phyloP scores from a whole-genome alignment of 2,888 invertebrate species.

The Thera britannica region DNA sequence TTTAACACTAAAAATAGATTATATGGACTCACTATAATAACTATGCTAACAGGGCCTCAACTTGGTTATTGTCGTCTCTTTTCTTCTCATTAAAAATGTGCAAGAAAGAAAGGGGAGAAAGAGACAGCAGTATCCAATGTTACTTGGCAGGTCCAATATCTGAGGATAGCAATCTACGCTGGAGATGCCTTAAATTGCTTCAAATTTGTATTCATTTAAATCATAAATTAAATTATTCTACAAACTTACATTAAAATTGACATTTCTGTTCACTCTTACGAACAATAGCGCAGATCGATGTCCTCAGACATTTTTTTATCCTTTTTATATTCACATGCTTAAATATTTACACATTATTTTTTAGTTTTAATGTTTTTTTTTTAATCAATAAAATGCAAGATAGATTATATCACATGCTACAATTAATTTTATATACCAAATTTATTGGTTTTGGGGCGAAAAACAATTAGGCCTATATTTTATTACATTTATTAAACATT shows the following conservation, averaged over 20 bases:
- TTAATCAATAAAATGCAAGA: slow-evolving; percentile 41
- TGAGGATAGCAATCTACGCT: slow-evolving; percentile 7
- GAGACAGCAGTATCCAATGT: slow-evolving; percentile 6
- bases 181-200: slow-evolving; percentile 14
- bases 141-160: slow-evolving; percentile 2
- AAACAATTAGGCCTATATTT: slow-evolving; percentile 30
- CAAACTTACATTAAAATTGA: slow-evolving; percentile 15
- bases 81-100: neutral
- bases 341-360: slow-evolving; percentile 37
- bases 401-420: slow-evolving; percentile 43
- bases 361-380: slow-evolving; percentile 35
- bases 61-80: neutral
- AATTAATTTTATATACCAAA: slow-evolving; percentile 34
- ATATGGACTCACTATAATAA: slow-evolving; percentile 31
- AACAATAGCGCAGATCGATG: slow-evolving; percentile 8
- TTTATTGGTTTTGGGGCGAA: slow-evolving; percentile 30
- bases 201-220: slow-evolving; percentile 14
- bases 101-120: neutral
- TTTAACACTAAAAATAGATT: slow-evolving; percentile 21
- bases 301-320: slow-evolving; percentile 17
- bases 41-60: slow-evolving; percentile 5
- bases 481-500: slow-evolving; percentile 17
- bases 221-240: slow-evolving; percentile 2
- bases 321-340: slow-evolving; percentile 30
- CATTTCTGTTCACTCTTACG: slow-evolving; percentile 5